Base-by-base conservation (phyloP, 2,888 invertebrate species). In the Ormyrus pomaceus region DNA sequence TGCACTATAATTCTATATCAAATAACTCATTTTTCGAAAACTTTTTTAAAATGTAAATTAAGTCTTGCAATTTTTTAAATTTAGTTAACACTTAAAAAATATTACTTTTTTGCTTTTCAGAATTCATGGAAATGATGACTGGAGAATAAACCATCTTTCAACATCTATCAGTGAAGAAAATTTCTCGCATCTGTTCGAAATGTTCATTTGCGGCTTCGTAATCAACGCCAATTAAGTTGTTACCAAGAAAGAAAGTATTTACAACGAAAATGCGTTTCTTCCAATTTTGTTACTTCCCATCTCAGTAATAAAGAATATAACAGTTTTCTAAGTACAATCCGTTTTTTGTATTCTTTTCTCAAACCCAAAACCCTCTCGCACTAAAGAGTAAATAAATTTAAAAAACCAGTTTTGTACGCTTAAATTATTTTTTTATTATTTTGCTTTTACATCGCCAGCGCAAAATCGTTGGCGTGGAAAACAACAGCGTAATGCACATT, bases 71-170 rank as follows among this genome's bases (percentile, higher is more conserved):
- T 34, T 34, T 4, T 34, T 0, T 34, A 34, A 34, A 34, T 0
- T 34, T 34, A 34, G 0, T 34, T 34, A 34, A 34, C 4, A 4
- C 34, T 34, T 34, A 3, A 34, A 34, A 34, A 34, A 34, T 3
- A 34, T 34, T 0, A 59, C 5, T 48, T 51, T n/a, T 51, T 55
- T 34, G 7, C 2, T 62, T 81, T 75, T 34, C 93, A 96, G 96
- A 97, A 93, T 97, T 97, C 92, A 97, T 97, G 96, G 96, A 97
- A 92, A 96, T 97, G 96, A 97, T 96, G 96, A 96, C 96, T 89
- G 96, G 96, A 88, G 96, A 96, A 91, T 96, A 94, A 94, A 51
- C 58, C n/a, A 51, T 51, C 8, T 53, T 55, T 7, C 5, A 46
- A 3, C 59, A 65, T 48, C 34, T 34, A 34, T 34, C 9, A 45